These are phyloP conservation scores for Hyles lineata DNA, from an alignment of 2,888 invertebrate species.

Conservation along the genomic window DNA sequence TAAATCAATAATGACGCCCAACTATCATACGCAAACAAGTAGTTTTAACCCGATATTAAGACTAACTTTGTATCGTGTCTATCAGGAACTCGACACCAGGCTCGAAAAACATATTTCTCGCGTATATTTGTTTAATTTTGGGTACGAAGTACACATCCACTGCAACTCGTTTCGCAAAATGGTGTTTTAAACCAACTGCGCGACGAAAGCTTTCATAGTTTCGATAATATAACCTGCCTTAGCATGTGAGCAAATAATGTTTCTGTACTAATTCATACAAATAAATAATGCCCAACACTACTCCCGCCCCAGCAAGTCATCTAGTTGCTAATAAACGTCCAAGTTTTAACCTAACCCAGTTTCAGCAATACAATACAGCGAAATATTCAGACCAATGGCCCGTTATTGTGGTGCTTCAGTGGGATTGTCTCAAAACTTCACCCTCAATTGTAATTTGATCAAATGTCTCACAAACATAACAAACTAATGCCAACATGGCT, in stretches of 20 bases:
- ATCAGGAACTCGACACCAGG: too few species aligned
- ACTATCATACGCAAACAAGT: too few species aligned
- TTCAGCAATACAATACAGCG: slow-evolving; percentile 3
- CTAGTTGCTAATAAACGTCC: slow-evolving; percentile 8
- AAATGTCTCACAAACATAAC: slow-evolving; percentile 11
- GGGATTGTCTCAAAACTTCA: not conserved
- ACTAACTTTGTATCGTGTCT: too few species aligned
- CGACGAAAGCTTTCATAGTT: too few species aligned
- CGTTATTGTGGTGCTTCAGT: not conserved
- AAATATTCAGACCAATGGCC: not conserved
- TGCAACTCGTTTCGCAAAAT: too few species aligned
- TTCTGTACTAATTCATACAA: not conserved
- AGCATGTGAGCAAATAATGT: not conserved
- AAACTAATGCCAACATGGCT: slow-evolving; percentile 5
- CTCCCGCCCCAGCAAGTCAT: not conserved
- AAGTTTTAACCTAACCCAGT: not conserved
- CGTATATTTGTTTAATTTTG: too few species aligned
- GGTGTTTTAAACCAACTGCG: too few species aligned
- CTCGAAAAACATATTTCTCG: too few species aligned
- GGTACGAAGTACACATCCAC: too few species aligned
- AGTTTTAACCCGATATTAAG: too few species aligned
- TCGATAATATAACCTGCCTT: too few species aligned
- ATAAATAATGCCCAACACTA: not conserved
- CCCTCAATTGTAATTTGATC: slow-evolving; percentile 23
- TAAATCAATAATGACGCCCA: too few species aligned